These are phyloP conservation scores for Petrolisthes cinctipes DNA, from an alignment of 2,888 invertebrate species.

Conservation along the genomic window DNA sequence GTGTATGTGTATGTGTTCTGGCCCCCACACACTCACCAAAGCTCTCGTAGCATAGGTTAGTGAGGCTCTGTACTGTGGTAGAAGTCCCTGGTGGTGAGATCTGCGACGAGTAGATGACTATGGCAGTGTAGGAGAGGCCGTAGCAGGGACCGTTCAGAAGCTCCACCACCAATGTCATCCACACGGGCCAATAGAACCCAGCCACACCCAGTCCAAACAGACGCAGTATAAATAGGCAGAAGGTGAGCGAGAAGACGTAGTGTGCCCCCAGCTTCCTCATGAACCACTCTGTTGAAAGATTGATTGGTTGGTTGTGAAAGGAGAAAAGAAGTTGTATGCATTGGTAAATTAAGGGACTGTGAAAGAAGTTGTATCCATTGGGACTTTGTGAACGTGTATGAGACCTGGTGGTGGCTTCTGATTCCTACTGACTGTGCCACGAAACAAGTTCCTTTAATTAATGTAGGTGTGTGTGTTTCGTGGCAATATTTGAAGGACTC, in stretches of 20 bases:
- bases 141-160: slow-evolving; percentile 58
- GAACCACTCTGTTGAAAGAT: slow-evolving; percentile 25
- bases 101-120: slow-evolving; percentile 41
- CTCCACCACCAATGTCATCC: slow-evolving; percentile 54
- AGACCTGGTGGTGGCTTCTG: too few relatives aligned
- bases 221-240: slow-evolving; percentile 27
- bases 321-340: background rate
- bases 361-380: too few relatives aligned
- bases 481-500: too few relatives aligned
- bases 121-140: slow-evolving; percentile 54
- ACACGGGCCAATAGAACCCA: slow-evolving; percentile 36
- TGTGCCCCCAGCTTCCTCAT: slow-evolving; percentile 31
- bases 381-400: too few relatives aligned
- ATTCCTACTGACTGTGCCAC: too few relatives aligned
- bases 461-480: too few relatives aligned
- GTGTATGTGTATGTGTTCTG: background rate
- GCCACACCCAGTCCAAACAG: background rate
- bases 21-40: slow-evolving; percentile 29
- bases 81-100: slow-evolving; percentile 47
- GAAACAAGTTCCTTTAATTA: too few relatives aligned
- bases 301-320: background rate
- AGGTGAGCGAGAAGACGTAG: slow-evolving; percentile 18
- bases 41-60: slow-evolving; percentile 53
- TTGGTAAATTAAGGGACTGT: too few relatives aligned
- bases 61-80: slow-evolving; percentile 53